These are phyloP conservation scores for Pempheris klunzingeri DNA, from an alignment of 2,797 vertebrate species.

Conservation along the genomic window DNA sequence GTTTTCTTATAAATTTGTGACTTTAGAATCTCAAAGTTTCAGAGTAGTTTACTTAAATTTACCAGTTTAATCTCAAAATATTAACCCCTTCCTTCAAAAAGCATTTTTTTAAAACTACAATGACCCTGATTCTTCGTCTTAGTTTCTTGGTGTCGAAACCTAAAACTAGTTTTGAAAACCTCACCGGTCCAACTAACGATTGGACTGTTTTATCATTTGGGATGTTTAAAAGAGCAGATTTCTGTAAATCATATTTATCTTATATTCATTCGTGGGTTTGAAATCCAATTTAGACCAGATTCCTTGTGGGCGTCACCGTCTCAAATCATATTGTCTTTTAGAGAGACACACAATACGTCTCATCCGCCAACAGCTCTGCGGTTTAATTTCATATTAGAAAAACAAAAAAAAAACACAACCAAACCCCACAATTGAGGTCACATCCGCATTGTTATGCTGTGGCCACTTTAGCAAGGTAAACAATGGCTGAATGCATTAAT, in stretches of 20 bases:
- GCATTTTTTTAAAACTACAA: too few relatives aligned
- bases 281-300: background rate
- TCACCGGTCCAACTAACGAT: too few relatives aligned
- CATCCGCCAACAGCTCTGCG: background rate
- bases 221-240: background rate
- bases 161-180: rapidly evolving
- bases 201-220: background rate
- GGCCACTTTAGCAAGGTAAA: background rate
- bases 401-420: too few relatives aligned
- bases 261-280: background rate
- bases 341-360: background rate
- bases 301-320: background rate
- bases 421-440: background rate
- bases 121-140: too few relatives aligned
- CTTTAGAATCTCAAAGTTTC: too few relatives aligned
- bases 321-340: background rate
- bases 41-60: too few relatives aligned
- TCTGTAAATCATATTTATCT: background rate
- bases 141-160: background rate
- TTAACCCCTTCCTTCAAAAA: too few relatives aligned
- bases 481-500: background rate
- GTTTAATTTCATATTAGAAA: background rate
- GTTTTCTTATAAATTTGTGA: too few relatives aligned
- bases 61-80: too few relatives aligned
- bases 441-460: background rate